phyloP scores from a whole-genome alignment of 64 coral and sea anemone genomes.

The Astreopora myriophthalma region DNA sequence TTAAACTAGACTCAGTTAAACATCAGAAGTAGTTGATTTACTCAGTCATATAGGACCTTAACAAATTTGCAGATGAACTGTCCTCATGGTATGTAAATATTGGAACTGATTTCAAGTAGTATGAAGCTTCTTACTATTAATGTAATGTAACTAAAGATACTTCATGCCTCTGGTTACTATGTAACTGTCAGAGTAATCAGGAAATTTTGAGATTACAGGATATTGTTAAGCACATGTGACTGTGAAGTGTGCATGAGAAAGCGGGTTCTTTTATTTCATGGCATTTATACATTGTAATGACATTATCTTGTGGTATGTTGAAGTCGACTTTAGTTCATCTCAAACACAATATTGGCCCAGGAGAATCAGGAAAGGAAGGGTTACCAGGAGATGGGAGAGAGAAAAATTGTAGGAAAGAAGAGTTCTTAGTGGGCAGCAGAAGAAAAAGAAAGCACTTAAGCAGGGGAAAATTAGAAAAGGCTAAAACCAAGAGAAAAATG shows the following conservation, averaged over 20 bases:
- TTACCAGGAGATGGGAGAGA: no score
- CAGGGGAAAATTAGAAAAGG: no score
- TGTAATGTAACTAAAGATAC: constrained; percentile 29
- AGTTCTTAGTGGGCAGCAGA: no score
- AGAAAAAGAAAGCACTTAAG: no score
- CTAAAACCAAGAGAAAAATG: no score
- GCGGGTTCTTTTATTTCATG: background rate
- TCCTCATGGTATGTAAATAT: background rate
- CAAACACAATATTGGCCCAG: background rate
- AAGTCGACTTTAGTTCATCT: background rate
- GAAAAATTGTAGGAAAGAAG: no score
- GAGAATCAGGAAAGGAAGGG: no score
- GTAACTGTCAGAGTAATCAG: constrained; percentile 92
- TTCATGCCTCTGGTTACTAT: constrained; percentile 76
- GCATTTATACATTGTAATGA: background rate
- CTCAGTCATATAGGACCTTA: background rate
- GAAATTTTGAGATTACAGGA: constrained; percentile 8
- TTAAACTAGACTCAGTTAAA: background rate
- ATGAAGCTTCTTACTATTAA: constrained; percentile 10
- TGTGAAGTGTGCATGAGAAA: constrained; percentile 4
- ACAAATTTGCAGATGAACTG: background rate
- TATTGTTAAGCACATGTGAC: background rate
- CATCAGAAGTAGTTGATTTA: constrained; percentile 7
- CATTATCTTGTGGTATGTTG: background rate
- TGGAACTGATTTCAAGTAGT: constrained; percentile 11